A percentile compares a stretch with the other conserved stretches of the same genome.
These are phyloP conservation scores for Potamilus streckersoni DNA, from an alignment of 1,140 invertebrate genomes.

Conservation along the genomic window DNA sequence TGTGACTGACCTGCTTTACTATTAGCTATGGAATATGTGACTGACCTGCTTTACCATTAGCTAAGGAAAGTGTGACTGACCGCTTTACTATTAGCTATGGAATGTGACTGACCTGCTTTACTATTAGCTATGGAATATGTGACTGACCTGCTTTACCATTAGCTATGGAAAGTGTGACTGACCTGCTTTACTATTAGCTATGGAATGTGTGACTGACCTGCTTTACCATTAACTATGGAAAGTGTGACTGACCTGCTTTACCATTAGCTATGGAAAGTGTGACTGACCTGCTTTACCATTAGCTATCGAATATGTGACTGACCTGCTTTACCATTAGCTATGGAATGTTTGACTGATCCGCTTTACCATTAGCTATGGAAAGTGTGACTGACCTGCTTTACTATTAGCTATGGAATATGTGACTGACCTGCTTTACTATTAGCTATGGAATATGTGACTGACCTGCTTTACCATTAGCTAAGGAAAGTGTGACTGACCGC, in stretches of 20 bases:
- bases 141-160: conserved; percentile 73
- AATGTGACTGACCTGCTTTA: not conserved
- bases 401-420: conserved; percentile 78
- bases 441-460: not conserved
- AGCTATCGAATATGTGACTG: conserved; percentile 76
- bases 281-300: conserved; percentile 72
- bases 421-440: not conserved
- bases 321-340: not conserved
- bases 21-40: not conserved
- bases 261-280: not conserved
- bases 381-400: conserved; percentile 70
- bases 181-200: not conserved
- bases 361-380: conserved; percentile 25
- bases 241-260: not conserved
- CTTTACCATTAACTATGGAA: conserved; percentile 73
- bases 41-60: conserved; percentile 73
- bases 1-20: not conserved
- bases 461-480: conserved; percentile 75
- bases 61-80: too few relatives aligned
- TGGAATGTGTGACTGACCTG: conserved; percentile 68
- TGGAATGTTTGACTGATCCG: conserved; percentile 67
- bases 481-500: conserved; percentile 72
- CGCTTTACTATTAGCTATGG: not conserved
- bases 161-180: conserved; percentile 65
- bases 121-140: not conserved